phyloP scores from a whole-genome alignment of 2,797 vertebrate species.

The Halcyon chelicuti region DNA sequence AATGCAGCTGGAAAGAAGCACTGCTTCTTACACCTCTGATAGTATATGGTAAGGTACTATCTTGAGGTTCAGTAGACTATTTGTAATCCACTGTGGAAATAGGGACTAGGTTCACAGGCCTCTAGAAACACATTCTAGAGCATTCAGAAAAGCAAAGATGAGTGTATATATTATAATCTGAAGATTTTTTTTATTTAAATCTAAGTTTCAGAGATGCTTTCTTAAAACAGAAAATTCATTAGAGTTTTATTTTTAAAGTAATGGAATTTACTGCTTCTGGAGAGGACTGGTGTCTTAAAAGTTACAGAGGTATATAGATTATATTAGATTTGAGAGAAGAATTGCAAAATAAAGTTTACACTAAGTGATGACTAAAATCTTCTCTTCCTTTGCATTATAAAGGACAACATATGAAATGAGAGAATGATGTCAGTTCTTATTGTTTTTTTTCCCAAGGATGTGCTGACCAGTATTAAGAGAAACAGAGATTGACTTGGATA shows the following conservation, averaged over 20 bases:
- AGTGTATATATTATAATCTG: not conserved
- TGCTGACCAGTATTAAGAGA: not conserved
- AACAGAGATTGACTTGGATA: not conserved
- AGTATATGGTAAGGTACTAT: not conserved
- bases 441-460: not conserved
- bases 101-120: not conserved
- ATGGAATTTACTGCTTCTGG: not conserved
- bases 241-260: not conserved
- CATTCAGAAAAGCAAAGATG: not conserved
- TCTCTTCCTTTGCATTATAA: not conserved
- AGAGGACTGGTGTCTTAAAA: not conserved
- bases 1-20: not conserved
- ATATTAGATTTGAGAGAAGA: not conserved
- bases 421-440: not conserved
- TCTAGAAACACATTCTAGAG: not conserved
- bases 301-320: not conserved
- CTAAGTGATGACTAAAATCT: not conserved
- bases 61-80: not conserved
- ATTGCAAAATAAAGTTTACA: not conserved
- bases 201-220: not conserved
- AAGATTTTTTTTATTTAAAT: not conserved
- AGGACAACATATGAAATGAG: not conserved
- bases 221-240: not conserved
- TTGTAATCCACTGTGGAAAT: not conserved
- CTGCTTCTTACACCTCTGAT: not conserved